Evolutionary conservation across 1,140 invertebrate genomes (phyloP), one percentile per base, ranked within the genome.

Genomic region (Drosophila rufa): DNA sequence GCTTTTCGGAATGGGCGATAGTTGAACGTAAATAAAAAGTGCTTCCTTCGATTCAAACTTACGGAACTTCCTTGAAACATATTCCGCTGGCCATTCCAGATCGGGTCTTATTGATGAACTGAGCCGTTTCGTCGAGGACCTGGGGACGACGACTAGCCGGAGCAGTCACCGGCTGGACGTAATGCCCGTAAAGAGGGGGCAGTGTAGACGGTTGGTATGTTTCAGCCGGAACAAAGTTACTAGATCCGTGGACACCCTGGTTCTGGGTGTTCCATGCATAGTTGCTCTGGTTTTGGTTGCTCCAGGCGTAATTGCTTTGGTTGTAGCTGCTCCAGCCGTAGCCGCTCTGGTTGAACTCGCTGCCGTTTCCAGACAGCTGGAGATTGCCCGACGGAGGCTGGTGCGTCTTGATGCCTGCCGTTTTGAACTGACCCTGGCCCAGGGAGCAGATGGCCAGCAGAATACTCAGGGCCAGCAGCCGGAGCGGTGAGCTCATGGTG

Each of bases 41-140:
- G 60, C 43, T 40, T 42, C 27, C 15, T 12, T 15, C 22, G 62
- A 36, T 55, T 45, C 17, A 38, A 33, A 94, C 94, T 94, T 93
- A 95, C 94, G 93, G 94, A 4, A 95, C 94, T 94, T 95, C 94
- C 45, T 93, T 93, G 61, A 93, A 94, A 69, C 94, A 95, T 2
- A 94, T 92, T 30, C 94, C 94, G 59, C 82, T 91, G 50, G 92
- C 92, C 82, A 93, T 93, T 5, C 61, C 59, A 9, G 91, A 79
- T 12, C 91, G 61, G 8, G 92, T 93, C 48, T 89, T 85, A 47
- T 92, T 92, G 42, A 93, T 84, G 42, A 93, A 93, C 51, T 91
- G 65, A 8, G 89, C 89, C 8, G 82, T 92, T 45, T 85, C 77
- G 45, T 92, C 92, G 5, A 92, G 55, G 17, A 92, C 27, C 22